phyloP scores from a whole-genome alignment of 2,888 invertebrate species.

The Tiliacea aurago region DNA sequence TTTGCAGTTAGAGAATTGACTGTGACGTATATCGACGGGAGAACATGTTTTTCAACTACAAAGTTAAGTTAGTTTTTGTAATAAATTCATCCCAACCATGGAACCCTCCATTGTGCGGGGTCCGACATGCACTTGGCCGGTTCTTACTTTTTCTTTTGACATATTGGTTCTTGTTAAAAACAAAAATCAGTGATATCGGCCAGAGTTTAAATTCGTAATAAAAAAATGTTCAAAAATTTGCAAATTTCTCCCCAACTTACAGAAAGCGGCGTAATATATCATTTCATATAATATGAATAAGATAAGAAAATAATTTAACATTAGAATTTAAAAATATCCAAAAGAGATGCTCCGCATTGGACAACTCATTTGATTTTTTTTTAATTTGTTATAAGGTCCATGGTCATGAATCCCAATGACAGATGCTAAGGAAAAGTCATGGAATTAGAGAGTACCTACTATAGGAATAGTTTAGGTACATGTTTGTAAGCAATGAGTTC shows the following conservation, averaged over 20 bases:
- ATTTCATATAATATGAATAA: background rate
- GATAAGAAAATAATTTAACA: background rate
- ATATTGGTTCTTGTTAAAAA: slow-evolving; percentile 5
- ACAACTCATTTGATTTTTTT: background rate
- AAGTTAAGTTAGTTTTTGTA: too few relatives aligned
- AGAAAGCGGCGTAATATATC: background rate
- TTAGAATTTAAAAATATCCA: background rate
- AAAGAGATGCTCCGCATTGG: background rate
- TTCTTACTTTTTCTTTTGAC: background rate
- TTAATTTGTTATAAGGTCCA: background rate
- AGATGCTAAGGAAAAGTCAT: background rate
- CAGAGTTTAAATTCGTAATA: background rate
- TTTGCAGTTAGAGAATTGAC: too few relatives aligned
- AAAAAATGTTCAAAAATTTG: background rate
- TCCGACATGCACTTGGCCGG: too few relatives aligned
- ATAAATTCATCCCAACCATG: too few relatives aligned
- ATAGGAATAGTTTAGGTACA: background rate
- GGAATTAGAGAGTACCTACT: background rate
- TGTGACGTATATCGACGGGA: too few relatives aligned
- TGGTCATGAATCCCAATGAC: background rate
- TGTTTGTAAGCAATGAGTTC: background rate
- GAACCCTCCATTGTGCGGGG: too few relatives aligned
- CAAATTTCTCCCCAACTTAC: background rate
- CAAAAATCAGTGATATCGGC: background rate
- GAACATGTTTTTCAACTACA: too few relatives aligned